Conservation (phyloP, 2,888 invertebrate species). For the Acleris emargana region DNA sequence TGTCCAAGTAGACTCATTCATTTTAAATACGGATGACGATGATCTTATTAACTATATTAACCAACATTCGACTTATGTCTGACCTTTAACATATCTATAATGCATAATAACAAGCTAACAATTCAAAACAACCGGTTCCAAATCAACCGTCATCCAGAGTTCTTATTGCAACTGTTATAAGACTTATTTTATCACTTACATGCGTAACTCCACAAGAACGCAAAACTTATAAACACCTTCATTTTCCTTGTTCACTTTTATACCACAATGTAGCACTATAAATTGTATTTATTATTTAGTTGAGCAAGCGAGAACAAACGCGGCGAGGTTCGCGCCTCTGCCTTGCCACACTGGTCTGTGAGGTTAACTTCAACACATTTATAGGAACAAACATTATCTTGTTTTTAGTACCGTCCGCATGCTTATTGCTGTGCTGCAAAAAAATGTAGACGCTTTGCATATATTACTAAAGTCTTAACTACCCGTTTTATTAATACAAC, state of each 20-base stretch:
- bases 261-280: no score
- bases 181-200: slow-evolving; percentile 48
- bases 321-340: slow-evolving; percentile 49
- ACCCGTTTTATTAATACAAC: no score
- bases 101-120: no score
- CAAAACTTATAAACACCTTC: slow-evolving; percentile 25
- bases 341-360: slow-evolving; percentile 66
- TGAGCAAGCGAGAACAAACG: slow-evolving; percentile 23
- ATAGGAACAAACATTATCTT: slow-evolving; percentile 62
- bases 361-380: slow-evolving; percentile 72
- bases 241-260: no score
- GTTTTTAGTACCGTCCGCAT: slow-evolving; percentile 54
- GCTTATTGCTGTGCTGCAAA: slow-evolving; percentile 5
- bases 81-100: no score
- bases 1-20: neutral
- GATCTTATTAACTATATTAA: no score
- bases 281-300: neutral
- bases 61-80: no score
- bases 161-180: no score
- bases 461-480: no score
- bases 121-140: no score
- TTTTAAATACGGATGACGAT: neutral
- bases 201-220: slow-evolving; percentile 51
- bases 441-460: neutral
- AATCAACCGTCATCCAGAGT: no score